Evolutionary conservation across 2,797 vertebrate species (phyloP), one percentile per base, ranked within the genome.

Genomic region (Chaenodraco wilsoni): DNA sequence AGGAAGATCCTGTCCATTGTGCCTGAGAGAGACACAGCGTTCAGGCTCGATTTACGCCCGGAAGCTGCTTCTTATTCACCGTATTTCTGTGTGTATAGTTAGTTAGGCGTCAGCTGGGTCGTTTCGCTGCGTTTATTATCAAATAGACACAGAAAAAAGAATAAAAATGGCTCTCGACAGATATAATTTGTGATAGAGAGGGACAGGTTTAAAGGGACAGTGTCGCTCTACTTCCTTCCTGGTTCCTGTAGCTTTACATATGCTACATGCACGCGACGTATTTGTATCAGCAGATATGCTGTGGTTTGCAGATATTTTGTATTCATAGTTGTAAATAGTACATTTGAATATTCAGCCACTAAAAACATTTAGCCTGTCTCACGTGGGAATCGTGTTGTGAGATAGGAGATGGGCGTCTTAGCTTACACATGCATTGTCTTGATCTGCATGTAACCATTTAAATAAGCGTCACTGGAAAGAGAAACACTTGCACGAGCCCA

Each of bases 191-290:
- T 84, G 81, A 83, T 82, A 89, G 85, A 87, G 69, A 81, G 87
- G 91, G 92, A 92, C 88, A 87, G 65, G 69, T 94, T 94, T 93
- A 94, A 94, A 95, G 93, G 65, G 90, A 93, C 92, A 93, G 89
- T 55, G 82, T 64, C 83, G 16, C 66, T 27, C 73, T 10, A 67
- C 72, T 82, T 87, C 71, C 88, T 88, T 87, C 87, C 86, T 84
- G 86, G 44, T 89, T 91, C 72, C 69, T 71, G 74, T 44, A 50
- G 64, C 81, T 51, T 52, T 46, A 15, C 27, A 11, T 16, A 23
- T n/a, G 37, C 56, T 58, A 19, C 9, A 21, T 7, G 7, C n/a
- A 21, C 70, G 45, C 79, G 69, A 56, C 70, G 43, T 57, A 61
- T 67, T 69, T 31, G 1, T 52, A 9, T 3, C 4, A 5, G 0